These are phyloP conservation scores for Capitella teleta DNA, from an alignment of 1,140 invertebrate genomes.

Conservation along the genomic window DNA sequence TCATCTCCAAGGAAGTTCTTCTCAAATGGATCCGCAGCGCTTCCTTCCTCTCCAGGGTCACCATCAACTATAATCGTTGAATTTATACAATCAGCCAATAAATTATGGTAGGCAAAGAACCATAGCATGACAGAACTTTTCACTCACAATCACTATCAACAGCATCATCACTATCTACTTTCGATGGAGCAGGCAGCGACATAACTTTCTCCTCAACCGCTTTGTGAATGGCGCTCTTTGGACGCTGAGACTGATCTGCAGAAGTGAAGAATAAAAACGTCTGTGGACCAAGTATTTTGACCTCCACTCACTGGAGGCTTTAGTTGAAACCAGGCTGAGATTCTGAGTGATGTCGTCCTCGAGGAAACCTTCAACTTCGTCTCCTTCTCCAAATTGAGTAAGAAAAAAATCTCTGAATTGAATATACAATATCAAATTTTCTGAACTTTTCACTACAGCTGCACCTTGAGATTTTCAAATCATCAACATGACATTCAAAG, in stretches of 20 bases:
- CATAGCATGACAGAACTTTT: neutral
- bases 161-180: neutral
- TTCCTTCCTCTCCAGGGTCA: too few species aligned
- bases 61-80: too few species aligned
- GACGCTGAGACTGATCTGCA: slow-evolving; percentile 14
- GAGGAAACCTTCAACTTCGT: slow-evolving; percentile 19
- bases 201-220: slow-evolving; percentile 35
- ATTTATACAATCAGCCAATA: too few species aligned
- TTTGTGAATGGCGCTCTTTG: slow-evolving; percentile 29
- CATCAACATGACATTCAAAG: slow-evolving; percentile 38
- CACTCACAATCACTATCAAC: neutral
- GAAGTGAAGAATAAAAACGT: neutral
- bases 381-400: slow-evolving; percentile 37
- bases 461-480: slow-evolving; percentile 37
- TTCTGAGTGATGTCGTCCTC: neutral
- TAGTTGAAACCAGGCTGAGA: neutral
- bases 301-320: neutral
- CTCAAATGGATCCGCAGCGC: too few species aligned
- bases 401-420: slow-evolving; percentile 32
- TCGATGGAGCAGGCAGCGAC: slow-evolving; percentile 11
- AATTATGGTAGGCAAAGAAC: too few species aligned
- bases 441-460: neutral
- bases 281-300: neutral
- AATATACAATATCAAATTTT: neutral
- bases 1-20: too few species aligned